Base-by-base conservation (phyloP, 2,113 vertebrate species). In the Pholis gunnellus region DNA sequence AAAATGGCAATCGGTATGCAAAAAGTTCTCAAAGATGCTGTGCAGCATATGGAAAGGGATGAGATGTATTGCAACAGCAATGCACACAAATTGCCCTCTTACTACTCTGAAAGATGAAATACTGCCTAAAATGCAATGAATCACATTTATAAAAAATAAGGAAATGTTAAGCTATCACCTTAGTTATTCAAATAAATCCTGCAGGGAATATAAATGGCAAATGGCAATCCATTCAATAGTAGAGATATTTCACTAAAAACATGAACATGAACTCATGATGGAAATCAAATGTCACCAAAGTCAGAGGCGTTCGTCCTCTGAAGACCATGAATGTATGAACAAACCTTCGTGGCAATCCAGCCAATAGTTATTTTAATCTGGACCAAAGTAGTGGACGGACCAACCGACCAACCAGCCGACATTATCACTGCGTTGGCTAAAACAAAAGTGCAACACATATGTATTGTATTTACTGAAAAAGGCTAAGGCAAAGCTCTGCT, bases 1-100 rank as follows among this genome's bases (percentile, higher is more conserved):
- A 38, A 73, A 61, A 77, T 13, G 13, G 5, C 1, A 50, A 78
- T 31, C 15, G n/a, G 29, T 63, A 56, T 52, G 13, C 70, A 82
- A 34, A 8, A 60, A 40, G 38, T 18, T 72, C n/a, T 66, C 18
- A 52, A 42, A 84, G 40, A 72, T 42, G n/a, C 40, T 70, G 70
- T 29, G 36, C 17, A 40, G 69, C 25, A 56, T 18, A 54, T 18
- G 27, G 29, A 57, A 29, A 13, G 13, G 2, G 59, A 56, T 20
- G 7, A n/a, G 48, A 57, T 65, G 48, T 5, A 17, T 3, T 72
- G 46, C 31, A 57, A 27, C 14, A 25, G 2, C n/a, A n/a, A n/a
- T 20, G 6, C 42, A 46, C 9, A n/a, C 31, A 52, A 75, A 48
- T 27, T 25, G 59, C 13, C 38, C 9, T 27, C 22, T 57, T 63